These are phyloP conservation scores for Hydropsyche betteni DNA, from an alignment of 2,888 invertebrate genomes.

Conservation along the genomic window DNA sequence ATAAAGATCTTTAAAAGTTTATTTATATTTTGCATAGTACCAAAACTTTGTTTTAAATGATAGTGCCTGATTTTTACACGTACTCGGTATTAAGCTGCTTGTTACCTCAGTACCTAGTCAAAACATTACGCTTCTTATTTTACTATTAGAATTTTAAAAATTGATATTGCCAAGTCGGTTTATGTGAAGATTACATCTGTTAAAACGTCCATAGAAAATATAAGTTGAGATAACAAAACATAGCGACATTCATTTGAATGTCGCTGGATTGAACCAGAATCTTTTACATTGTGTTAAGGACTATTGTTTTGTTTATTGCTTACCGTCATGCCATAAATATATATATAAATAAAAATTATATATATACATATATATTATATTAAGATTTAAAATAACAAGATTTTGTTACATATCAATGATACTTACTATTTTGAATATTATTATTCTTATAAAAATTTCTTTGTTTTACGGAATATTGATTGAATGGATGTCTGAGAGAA, in stretches of 20 bases:
- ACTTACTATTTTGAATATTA: slow-evolving; percentile 17
- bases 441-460: slow-evolving; percentile 10
- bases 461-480: not conserved
- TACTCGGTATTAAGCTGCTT: not conserved
- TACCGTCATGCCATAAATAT: slow-evolving; percentile 45
- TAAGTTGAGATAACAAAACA: no score
- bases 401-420: slow-evolving; percentile 29
- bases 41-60: no score
- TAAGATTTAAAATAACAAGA: slow-evolving; percentile 28
- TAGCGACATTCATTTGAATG: not conserved
- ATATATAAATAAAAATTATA: slow-evolving; percentile 35
- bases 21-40: no score
- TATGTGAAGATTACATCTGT: no score
- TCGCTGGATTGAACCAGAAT: slow-evolving; percentile 14
- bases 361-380: slow-evolving; percentile 38
- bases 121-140: not conserved
- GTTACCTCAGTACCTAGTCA: slow-evolving; percentile 29
- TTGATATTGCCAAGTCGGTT: no score
- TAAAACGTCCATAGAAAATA: no score
- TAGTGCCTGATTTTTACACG: no score
- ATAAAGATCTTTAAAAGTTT: no score
- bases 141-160: no score
- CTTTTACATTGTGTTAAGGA: slow-evolving; percentile 17
- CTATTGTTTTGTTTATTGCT: slow-evolving; percentile 24
- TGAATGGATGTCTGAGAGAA: not conserved